phyloP scores from a whole-genome alignment of 2,113 vertebrate genomes.

The Gallinago media region DNA sequence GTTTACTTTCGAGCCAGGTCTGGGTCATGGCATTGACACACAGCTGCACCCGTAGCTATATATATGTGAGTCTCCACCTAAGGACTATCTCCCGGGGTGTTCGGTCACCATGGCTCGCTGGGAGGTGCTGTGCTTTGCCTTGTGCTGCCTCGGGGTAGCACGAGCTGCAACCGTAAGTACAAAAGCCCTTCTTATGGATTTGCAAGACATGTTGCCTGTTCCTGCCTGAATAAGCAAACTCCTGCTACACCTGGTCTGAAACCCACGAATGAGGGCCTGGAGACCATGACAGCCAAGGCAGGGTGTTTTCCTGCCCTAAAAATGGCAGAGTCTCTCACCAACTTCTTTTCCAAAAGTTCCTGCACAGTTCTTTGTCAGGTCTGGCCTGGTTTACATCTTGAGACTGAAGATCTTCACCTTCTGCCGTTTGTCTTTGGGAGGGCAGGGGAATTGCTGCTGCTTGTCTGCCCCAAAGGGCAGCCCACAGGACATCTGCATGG shows the following conservation, averaged over 20 bases:
- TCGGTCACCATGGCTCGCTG: slow-evolving; percentile 73
- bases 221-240: background rate
- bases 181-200: background rate
- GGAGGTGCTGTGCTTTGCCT: slow-evolving; percentile 56
- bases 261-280: background rate
- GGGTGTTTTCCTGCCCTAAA: background rate
- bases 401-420: background rate
- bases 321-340: background rate
- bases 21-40: background rate
- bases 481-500: background rate
- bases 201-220: background rate
- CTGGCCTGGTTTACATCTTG: background rate
- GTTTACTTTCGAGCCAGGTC: background rate
- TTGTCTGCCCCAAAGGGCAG: background rate
- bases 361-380: background rate
- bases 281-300: background rate
- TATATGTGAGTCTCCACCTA: background rate
- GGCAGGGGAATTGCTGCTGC: background rate
- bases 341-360: background rate
- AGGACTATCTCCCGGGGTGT: background rate
- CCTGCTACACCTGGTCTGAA: accelerated
- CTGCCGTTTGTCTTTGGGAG: background rate
- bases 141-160: slow-evolving; percentile 71
- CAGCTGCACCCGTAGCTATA: background rate
- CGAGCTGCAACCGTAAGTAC: slow-evolving; percentile 73